Evolutionary conservation across 2,113 vertebrate genomes (phyloP).

Genomic region (Hassar affinis): DNA sequence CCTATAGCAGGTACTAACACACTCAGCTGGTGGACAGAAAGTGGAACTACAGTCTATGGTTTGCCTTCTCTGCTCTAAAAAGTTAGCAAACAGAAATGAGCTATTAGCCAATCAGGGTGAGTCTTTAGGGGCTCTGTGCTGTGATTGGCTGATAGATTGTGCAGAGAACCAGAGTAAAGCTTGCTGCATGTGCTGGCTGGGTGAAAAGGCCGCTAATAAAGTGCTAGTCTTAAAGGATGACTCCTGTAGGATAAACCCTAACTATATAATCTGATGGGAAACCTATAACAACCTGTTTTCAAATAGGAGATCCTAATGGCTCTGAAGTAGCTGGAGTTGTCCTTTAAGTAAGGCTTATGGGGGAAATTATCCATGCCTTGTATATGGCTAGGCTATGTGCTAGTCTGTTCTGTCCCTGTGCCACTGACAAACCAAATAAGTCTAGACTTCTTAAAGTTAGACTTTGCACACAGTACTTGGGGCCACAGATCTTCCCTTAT

Average conservation of each 20-base stretch:
- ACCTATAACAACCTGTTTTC: not conserved
- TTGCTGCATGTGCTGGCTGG: constrained; percentile 61
- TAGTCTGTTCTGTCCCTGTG: constrained; percentile 5
- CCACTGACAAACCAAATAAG: not conserved
- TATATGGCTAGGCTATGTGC: not conserved
- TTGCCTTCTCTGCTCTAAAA: not conserved
- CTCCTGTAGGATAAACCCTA: not conserved
- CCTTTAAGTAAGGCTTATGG: constrained; percentile 42
- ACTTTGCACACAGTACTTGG: not conserved
- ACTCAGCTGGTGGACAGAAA: not conserved
- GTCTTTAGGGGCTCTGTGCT: constrained; percentile 17
- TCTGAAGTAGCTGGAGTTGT: constrained; percentile 18
- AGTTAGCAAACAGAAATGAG: not conserved
- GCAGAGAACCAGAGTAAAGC: constrained; percentile 29
- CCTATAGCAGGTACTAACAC: constrained; percentile 3
- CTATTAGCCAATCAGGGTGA: not conserved
- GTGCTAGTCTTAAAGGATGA: constrained; percentile 54
- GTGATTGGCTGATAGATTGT: constrained; percentile 6
- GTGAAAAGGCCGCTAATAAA: constrained; percentile 12
- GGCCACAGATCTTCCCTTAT: no score
- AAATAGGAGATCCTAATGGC: not conserved
- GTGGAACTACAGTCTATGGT: constrained; percentile 3
- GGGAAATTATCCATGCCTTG: not conserved
- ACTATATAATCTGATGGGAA: not conserved
- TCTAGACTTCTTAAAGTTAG: not conserved